Conservation (phyloP, 1,140 invertebrate species). For the Kradibia gibbosae region DNA sequence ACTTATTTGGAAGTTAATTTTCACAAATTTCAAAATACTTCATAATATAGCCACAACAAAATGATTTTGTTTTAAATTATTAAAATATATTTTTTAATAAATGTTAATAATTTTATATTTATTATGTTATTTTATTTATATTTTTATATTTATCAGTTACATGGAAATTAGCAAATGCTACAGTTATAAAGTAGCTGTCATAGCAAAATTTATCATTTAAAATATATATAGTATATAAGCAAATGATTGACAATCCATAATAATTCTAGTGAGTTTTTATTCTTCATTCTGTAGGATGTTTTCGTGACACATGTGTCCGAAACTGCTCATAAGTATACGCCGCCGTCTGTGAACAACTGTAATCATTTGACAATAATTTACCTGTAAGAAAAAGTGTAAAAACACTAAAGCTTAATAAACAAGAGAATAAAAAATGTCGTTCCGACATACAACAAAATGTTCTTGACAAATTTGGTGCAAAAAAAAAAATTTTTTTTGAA, state of each 20-base stretch:
- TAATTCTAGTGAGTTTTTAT: constrained; percentile 14
- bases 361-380: background rate
- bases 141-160: too few relatives aligned
- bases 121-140: too few relatives aligned
- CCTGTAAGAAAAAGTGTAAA: background rate
- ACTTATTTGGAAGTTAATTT: background rate
- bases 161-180: background rate
- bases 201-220: too few relatives aligned
- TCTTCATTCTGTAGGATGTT: constrained; percentile 18
- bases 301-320: constrained; percentile 19
- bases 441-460: background rate
- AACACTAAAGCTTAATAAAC: constrained; percentile 19
- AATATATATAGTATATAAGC: too few relatives aligned
- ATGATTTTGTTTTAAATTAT: background rate
- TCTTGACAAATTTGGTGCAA: constrained; percentile 3
- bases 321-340: background rate
- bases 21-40: background rate
- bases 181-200: background rate
- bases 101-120: background rate
- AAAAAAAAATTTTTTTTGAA: too few relatives aligned
- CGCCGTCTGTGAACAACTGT: constrained; percentile 6
- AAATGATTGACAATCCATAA: background rate
- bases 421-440: background rate
- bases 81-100: background rate
- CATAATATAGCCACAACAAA: background rate